A percentile compares a stretch with the other conserved stretches of the same genome.
Conservation (phyloP, 2,797 vertebrate genomes). For the Typhlichthys eigenmanni region DNA sequence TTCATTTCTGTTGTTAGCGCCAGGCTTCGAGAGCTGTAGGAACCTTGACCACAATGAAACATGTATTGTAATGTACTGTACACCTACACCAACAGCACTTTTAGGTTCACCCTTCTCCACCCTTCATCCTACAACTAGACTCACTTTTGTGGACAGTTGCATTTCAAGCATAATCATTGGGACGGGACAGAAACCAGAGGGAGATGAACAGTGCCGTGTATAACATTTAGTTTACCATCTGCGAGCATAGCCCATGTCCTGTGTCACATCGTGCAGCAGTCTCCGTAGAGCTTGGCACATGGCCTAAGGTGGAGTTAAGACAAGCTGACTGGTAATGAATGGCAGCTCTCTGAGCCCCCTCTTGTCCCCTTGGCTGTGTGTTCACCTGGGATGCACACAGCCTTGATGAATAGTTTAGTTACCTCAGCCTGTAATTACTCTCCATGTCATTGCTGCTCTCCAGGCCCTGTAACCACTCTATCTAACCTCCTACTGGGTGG, state of each 20-base stretch:
- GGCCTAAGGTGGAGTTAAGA: slow-evolving; percentile 64
- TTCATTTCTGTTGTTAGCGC: slow-evolving; percentile 6
- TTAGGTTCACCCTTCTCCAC: slow-evolving; percentile 4
- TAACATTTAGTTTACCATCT: too few relatives aligned
- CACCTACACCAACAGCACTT: neutral
- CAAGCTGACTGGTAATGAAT: slow-evolving; percentile 76
- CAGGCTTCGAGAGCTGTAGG: neutral
- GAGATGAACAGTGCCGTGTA: too few relatives aligned
- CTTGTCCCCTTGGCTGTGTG: slow-evolving; percentile 53
- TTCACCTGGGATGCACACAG: slow-evolving; percentile 77
- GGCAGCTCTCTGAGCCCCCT: slow-evolving; percentile 68
- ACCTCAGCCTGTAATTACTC: slow-evolving; percentile 79
- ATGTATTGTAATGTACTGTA: neutral
- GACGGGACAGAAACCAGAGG: too few relatives aligned
- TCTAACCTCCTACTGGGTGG: slow-evolving; percentile 39
- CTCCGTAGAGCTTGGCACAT: slow-evolving; percentile 9
- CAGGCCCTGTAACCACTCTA: slow-evolving; percentile 62
- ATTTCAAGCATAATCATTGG: too few relatives aligned
- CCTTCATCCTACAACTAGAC: too few relatives aligned
- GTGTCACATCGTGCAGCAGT: slow-evolving; percentile 1
- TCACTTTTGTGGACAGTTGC: too few relatives aligned
- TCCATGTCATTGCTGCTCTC: slow-evolving; percentile 70
- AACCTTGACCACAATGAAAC: slow-evolving; percentile 17
- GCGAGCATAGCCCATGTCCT: slow-evolving; percentile 9
- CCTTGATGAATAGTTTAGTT: slow-evolving; percentile 82